Evolutionary conservation across 2,888 invertebrate genomes (phyloP).

Genomic region (Corbicula japonica): DNA sequence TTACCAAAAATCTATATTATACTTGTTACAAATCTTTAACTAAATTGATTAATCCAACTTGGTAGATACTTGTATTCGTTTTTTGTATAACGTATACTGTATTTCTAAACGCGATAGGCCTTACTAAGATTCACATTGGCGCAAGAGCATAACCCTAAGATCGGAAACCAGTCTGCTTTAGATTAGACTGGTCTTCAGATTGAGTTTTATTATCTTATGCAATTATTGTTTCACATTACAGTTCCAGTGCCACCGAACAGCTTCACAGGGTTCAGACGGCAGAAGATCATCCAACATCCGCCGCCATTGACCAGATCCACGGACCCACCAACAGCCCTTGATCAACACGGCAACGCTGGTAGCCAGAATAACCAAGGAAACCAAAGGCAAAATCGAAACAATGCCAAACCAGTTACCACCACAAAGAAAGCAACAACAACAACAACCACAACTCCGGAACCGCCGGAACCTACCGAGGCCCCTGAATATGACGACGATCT

Average conservation of each 20-base stretch:
- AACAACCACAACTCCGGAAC: background rate
- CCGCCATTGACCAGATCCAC: background rate
- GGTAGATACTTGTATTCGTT: background rate
- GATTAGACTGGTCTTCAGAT: background rate
- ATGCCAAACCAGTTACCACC: too few relatives aligned
- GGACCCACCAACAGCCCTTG: background rate
- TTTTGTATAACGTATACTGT: too few relatives aligned
- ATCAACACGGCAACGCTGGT: background rate
- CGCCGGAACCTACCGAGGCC: background rate
- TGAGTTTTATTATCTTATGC: background rate
- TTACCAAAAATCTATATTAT: too few relatives aligned
- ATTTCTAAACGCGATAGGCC: too few relatives aligned
- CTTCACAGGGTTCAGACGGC: constrained; percentile 2
- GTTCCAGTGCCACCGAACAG: constrained; percentile 20
- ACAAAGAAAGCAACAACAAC: background rate
- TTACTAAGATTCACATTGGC: too few relatives aligned
- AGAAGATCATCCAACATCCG: constrained; percentile 15
- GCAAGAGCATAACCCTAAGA: too few relatives aligned
- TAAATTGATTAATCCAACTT: too few relatives aligned
- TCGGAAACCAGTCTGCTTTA: too few relatives aligned
- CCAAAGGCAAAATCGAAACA: too few relatives aligned
- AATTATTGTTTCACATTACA: background rate
- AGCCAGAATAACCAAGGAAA: too few relatives aligned
- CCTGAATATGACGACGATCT: constrained; percentile 4
- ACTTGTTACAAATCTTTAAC: too few relatives aligned